Conservation (phyloP, 2,888 invertebrate genomes). For the Dyspetes luteomarginatus region DNA sequence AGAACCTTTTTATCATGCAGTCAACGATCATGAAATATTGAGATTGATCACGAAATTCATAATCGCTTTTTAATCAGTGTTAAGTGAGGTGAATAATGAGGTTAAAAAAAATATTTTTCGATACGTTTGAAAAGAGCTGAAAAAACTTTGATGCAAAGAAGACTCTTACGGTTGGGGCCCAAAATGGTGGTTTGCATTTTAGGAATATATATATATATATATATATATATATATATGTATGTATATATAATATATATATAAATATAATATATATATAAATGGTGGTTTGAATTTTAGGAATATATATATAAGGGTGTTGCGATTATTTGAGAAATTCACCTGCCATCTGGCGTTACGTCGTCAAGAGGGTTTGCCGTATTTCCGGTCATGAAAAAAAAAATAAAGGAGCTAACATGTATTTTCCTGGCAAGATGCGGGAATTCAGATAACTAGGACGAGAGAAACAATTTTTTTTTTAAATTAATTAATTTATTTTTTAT, state of each 20-base stretch:
- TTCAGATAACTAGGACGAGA: background rate
- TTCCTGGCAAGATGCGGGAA: slow-evolving; percentile 8
- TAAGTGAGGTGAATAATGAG: too few species aligned
- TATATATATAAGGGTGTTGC: background rate
- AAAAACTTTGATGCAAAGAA: too few species aligned
- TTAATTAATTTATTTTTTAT: too few species aligned
- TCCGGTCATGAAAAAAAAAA: slow-evolving; percentile 2
- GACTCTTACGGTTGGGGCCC: too few species aligned
- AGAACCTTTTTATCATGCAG: background rate
- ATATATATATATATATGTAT: too few species aligned
- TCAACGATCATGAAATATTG: background rate
- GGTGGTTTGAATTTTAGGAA: background rate
- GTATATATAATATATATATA: too few species aligned
- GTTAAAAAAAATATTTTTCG: too few species aligned
- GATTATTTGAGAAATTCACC: background rate
- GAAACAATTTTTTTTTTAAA: background rate
- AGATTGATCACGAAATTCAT: background rate
- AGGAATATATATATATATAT: too few species aligned
- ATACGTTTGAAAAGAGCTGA: too few species aligned
- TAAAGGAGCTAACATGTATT: background rate
- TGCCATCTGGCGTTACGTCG: background rate
- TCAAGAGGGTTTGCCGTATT: background rate
- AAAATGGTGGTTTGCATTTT: too few species aligned
- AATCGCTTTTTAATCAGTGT: background rate
- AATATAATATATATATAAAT: background rate